Percentiles rank a stretch among this genome's conserved stretches.
Conservation (phyloP, 2,113 vertebrate species). For the Stigmatopora argus region DNA sequence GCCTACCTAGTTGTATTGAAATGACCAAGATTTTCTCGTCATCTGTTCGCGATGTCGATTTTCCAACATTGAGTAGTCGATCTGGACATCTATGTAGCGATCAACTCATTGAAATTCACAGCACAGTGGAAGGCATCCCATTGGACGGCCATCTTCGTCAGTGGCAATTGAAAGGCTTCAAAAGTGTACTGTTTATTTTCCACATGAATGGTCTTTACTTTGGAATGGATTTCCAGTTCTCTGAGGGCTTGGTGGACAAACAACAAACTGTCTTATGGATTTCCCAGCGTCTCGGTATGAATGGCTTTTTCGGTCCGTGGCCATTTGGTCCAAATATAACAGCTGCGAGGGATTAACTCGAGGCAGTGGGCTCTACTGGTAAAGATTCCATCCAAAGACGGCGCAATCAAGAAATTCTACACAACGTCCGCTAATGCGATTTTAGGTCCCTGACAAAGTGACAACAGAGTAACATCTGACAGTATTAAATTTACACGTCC, state of each 20-base stretch:
- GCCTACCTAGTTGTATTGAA: no score
- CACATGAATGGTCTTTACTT: background rate
- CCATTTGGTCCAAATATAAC: background rate
- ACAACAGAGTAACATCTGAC: background rate
- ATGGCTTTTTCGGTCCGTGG: background rate
- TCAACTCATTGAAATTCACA: constrained; percentile 1
- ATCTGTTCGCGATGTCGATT: constrained; percentile 6
- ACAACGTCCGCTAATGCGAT: background rate
- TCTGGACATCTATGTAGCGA: constrained; percentile 8
- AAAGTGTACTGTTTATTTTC: background rate
- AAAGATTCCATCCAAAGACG: background rate
- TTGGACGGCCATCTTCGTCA: background rate
- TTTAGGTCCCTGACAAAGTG: background rate
- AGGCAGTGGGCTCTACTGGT: background rate
- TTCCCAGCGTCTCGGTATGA: background rate
- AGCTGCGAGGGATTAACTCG: constrained; percentile 1
- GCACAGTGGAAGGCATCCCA: background rate
- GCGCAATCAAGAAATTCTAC: background rate
- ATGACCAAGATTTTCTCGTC: background rate
- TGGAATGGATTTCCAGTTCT: background rate
- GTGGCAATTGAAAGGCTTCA: no score
- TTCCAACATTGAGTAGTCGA: constrained; percentile 4
- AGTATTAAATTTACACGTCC: background rate
- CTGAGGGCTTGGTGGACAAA: background rate
- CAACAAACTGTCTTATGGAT: background rate